Base-by-base conservation (phyloP, 2,888 invertebrate genomes). In the Drosophila aldrichi region DNA sequence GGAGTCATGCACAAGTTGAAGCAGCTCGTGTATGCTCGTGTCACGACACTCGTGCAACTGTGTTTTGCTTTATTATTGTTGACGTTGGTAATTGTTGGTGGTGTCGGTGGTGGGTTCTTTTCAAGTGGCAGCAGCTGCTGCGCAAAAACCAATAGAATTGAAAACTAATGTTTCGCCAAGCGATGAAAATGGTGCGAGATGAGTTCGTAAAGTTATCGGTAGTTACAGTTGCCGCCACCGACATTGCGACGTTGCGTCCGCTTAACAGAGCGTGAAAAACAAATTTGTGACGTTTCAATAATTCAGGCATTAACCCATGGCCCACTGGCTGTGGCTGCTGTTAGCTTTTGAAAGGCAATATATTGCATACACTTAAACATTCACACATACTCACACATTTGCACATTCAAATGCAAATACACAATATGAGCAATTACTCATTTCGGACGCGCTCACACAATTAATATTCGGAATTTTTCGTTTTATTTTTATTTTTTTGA, bases 361-460 rank as follows among this genome's bases (percentile, higher is more conserved):
- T 70, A 67, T 2, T 41, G 57, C 40, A 36, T 20, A 32, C 14
- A 49, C 16, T 29, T 34, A 56, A 25, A 67, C 22, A 41, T 14
- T 12, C 25, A 55, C 57, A 52, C 34, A 20, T 41, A 59, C 43
- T n/a, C 25, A 49, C 36, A n/a, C 20, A 40, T n/a, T 41, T 16
- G 43, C 18, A 18, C 25, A 57, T 18, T 38, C 41, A 54, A 38
- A 70, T 56, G 25, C 16, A 49, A 49, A 51, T 51, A 25, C 4
- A 44, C 32, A 49, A 72, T 81, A 79, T 87, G 75, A 72, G 85
- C 70, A 89, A 88, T 88, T 86, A 82, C 86, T 82, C 81, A 88
- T 88, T 82, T 89, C 75, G 65, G 75, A 76, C 74, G 69, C 59
- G 69, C 59, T 72, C 83, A 44, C 61, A 74, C 48, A 70, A 61